Evolutionary conservation across 2,888 invertebrate species (phyloP).

Genomic region (Hyles lineata): DNA sequence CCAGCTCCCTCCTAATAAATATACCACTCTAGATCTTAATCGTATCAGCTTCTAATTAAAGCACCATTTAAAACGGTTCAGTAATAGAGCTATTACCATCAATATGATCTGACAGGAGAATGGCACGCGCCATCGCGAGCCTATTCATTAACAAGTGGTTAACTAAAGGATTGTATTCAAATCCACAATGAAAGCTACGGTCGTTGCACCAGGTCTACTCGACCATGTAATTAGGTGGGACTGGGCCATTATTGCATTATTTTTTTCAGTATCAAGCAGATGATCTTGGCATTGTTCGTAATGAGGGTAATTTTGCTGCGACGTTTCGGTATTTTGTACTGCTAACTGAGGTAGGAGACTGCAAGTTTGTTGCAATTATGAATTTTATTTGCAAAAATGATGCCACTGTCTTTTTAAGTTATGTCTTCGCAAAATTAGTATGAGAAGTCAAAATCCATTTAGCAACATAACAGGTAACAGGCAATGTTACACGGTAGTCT

Average conservation of each 20-base stretch:
- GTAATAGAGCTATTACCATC: conserved; percentile 48
- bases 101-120: conserved; percentile 34
- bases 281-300: conserved; percentile 23
- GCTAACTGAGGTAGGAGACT: background rate
- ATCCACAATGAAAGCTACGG: conserved; percentile 57
- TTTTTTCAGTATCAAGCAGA: conserved; percentile 16
- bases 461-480: no score
- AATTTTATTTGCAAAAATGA: background rate
- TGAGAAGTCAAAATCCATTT: no score
- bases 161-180: conserved; percentile 60
- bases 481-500: no score
- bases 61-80: conserved; percentile 19
- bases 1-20: no score
- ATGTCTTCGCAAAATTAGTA: background rate
- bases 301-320: conserved; percentile 18
- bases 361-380: background rate
- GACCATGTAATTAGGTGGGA: conserved; percentile 64
- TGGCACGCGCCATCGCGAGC: conserved; percentile 17
- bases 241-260: conserved; percentile 44
- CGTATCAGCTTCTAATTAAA: no score
- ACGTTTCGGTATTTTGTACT: background rate
- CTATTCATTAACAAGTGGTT: conserved; percentile 61
- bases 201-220: conserved; percentile 64
- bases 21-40: no score
- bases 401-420: background rate